Conservation (phyloP, 2,888 invertebrate species). For the Dromius quadrimaculatus region DNA sequence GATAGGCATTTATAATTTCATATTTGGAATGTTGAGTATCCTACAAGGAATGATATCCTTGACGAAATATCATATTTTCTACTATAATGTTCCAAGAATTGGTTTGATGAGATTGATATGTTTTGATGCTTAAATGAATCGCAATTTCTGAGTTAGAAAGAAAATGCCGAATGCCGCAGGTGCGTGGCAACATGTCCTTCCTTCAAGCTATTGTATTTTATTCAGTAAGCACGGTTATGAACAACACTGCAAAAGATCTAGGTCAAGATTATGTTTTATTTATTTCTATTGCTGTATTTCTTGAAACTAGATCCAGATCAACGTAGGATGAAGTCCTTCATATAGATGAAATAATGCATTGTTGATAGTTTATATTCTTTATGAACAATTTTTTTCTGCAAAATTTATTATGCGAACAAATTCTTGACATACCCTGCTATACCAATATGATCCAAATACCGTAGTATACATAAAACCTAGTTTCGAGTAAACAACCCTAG, state of each 20-base stretch:
- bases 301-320: conserved; percentile 15
- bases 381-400: too few relatives aligned
- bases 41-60: too few relatives aligned
- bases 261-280: conserved; percentile 45
- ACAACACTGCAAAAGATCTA: conserved; percentile 31
- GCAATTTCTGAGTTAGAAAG: neutral
- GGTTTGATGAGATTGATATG: conserved; percentile 14
- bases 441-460: too few relatives aligned
- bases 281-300: conserved; percentile 41
- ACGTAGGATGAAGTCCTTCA: neutral
- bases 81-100: conserved; percentile 7
- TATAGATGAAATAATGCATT: too few relatives aligned
- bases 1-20: too few relatives aligned
- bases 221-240: conserved; percentile 27
- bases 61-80: too few relatives aligned
- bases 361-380: too few relatives aligned
- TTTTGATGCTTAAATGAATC: neutral
- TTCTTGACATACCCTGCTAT: too few relatives aligned
- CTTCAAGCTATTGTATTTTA: conserved; percentile 39
- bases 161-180: conserved; percentile 15
- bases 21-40: too few relatives aligned
- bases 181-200: conserved; percentile 3
- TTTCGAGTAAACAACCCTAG: too few relatives aligned
- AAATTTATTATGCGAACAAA: too few relatives aligned
- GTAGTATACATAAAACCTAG: too few relatives aligned